A percentile compares a stretch with the other conserved stretches of the same genome.
Conservation (phyloP, 2,113 vertebrate genomes). For the Ochotona princeps region DNA sequence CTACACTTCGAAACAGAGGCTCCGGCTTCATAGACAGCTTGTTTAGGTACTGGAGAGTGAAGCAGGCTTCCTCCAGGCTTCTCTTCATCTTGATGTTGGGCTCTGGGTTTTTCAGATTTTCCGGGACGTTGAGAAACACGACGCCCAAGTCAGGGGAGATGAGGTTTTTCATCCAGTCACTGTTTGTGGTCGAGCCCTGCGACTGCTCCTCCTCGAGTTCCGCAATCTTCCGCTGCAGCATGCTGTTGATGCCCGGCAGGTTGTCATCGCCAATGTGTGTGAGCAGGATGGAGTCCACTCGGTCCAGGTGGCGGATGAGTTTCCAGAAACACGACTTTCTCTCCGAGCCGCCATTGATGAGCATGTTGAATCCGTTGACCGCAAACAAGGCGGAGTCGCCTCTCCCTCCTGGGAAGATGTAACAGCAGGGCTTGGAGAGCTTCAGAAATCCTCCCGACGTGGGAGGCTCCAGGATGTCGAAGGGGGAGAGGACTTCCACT, state of each 20-base stretch:
- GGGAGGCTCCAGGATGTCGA: slow-evolving; percentile 96
- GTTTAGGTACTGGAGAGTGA: slow-evolving; percentile 93
- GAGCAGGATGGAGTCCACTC: slow-evolving; percentile 97
- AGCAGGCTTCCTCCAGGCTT: slow-evolving; percentile 93
- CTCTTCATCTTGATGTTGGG: slow-evolving; percentile 91
- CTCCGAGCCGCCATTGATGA: slow-evolving; percentile 96
- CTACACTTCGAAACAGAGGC: slow-evolving; percentile 91
- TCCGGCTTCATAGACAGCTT: slow-evolving; percentile 95
- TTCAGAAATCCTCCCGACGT: slow-evolving; percentile 97
- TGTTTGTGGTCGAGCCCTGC: slow-evolving; percentile 95
- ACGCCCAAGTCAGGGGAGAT: slow-evolving; percentile 97
- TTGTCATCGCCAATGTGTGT: slow-evolving; percentile 97
- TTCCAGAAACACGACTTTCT: slow-evolving; percentile 99
- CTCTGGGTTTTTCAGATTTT: slow-evolving; percentile 91
- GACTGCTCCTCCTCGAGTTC: slow-evolving; percentile 97
- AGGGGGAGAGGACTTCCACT: slow-evolving; percentile 97
- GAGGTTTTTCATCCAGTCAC: slow-evolving; percentile 98
- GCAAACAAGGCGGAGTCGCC: slow-evolving; percentile 97
- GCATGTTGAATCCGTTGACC: slow-evolving; percentile 99
- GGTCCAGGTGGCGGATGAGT: slow-evolving; percentile 95
- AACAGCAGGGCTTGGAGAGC: slow-evolving; percentile 98
- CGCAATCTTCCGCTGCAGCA: slow-evolving; percentile 95
- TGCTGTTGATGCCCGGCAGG: slow-evolving; percentile 96
- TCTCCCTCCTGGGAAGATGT: slow-evolving; percentile 96
- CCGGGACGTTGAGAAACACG: slow-evolving; percentile 95